These are phyloP conservation scores for Siderastrea siderea DNA, from an alignment of 92 coral and sea anemone species.

Conservation along the genomic window DNA sequence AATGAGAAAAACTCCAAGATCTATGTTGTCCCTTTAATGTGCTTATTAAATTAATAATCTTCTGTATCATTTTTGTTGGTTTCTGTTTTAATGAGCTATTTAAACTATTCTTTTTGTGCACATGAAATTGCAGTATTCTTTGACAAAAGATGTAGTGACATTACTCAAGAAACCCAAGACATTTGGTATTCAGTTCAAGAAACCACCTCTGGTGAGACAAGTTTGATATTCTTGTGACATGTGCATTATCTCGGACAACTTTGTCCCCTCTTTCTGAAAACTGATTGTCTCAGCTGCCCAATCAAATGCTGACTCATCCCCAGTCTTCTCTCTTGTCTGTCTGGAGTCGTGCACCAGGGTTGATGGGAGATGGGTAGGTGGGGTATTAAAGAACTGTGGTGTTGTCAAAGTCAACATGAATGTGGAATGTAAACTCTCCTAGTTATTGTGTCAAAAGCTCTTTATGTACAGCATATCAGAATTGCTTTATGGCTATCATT, in stretches of 20 bases:
- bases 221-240: not conserved
- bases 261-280: no score
- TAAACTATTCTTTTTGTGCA: not conserved
- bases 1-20: no score
- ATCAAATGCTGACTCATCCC: not conserved
- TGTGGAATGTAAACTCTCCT: no score
- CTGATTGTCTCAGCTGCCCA: no score
- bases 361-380: no score
- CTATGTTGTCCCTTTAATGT: not conserved
- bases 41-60: not conserved
- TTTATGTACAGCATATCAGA: no score
- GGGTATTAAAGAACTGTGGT: no score
- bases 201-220: constrained; percentile 89
- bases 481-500: no score
- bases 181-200: constrained; percentile 88
- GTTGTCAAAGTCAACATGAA: no score
- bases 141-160: constrained; percentile 92
- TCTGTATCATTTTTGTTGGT: not conserved
- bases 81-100: not conserved
- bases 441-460: no score
- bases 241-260: no score
- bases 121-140: constrained; percentile 74
- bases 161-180: constrained; percentile 94
- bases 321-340: not conserved
- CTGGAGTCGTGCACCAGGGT: no score